Evolutionary conservation across 2,888 invertebrate species (phyloP).

Genomic region (Acleris literana): DNA sequence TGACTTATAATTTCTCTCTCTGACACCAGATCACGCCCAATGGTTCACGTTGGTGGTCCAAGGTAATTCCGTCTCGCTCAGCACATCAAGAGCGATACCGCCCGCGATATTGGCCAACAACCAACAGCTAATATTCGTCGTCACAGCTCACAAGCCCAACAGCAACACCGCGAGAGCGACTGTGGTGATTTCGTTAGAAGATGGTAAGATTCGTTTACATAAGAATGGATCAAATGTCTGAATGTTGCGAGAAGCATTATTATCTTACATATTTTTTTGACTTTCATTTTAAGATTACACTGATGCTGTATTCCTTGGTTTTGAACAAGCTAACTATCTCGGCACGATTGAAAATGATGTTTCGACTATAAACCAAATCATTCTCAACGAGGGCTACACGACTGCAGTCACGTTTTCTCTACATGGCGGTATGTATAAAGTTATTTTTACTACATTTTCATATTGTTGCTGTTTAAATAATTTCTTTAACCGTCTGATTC

Average conservation of each 20-base stretch:
- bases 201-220: slow-evolving; percentile 20
- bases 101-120: slow-evolving; percentile 45
- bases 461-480: too few species aligned
- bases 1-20: background rate
- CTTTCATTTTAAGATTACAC: slow-evolving; percentile 37
- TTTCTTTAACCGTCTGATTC: background rate
- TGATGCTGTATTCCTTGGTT: slow-evolving; percentile 39
- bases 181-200: slow-evolving; percentile 43
- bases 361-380: slow-evolving; percentile 32
- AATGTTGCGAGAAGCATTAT: too few species aligned
- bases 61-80: slow-evolving; percentile 41
- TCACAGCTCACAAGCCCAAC: slow-evolving; percentile 44
- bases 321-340: slow-evolving; percentile 41
- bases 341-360: slow-evolving; percentile 38
- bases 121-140: slow-evolving; percentile 45
- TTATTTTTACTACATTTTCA: background rate
- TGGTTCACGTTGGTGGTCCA: slow-evolving; percentile 41
- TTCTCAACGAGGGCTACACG: slow-evolving; percentile 39
- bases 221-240: background rate
- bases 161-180: slow-evolving; percentile 42
- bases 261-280: background rate
- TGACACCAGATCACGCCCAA: slow-evolving; percentile 41
- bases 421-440: slow-evolving; percentile 36
- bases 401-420: slow-evolving; percentile 35
- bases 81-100: slow-evolving; percentile 42